Evolutionary conservation across 2,888 invertebrate species (phyloP).

Genomic region (Acanthacorydalis orientalis): DNA sequence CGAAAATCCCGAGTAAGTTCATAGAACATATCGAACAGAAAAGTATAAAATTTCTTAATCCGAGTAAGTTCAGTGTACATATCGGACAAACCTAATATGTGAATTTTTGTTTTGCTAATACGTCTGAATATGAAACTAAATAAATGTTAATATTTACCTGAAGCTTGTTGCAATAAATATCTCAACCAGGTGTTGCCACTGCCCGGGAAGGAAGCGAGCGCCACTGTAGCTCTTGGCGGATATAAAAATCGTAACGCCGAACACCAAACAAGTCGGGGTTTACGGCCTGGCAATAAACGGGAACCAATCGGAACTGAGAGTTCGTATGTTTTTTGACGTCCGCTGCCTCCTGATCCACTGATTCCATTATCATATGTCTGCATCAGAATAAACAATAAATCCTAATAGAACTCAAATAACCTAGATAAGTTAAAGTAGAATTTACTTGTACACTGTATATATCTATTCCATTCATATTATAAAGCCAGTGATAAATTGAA

Average conservation of each 20-base stretch:
- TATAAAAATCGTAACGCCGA: constrained; percentile 26
- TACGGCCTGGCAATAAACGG: constrained; percentile 11
- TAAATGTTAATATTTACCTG: constrained; percentile 30
- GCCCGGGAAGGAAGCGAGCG: constrained; percentile 66
- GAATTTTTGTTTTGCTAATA: too few relatives aligned
- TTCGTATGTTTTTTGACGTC: neutral
- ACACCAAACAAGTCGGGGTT: constrained; percentile 33
- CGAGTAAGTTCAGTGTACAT: too few relatives aligned
- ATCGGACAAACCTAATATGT: too few relatives aligned
- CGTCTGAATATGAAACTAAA: too few relatives aligned
- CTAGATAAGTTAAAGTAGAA: too few relatives aligned
- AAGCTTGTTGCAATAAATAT: constrained; percentile 60
- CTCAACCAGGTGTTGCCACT: constrained; percentile 74
- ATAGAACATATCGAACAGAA: too few relatives aligned
- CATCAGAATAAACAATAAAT: neutral
- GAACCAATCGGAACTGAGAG: constrained; percentile 3
- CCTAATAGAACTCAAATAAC: neutral
- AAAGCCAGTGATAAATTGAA: too few relatives aligned
- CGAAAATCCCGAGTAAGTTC: too few relatives aligned
- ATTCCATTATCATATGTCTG: constrained; percentile 2
- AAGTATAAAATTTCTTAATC: too few relatives aligned
- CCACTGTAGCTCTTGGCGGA: constrained; percentile 37
- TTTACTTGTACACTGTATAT: too few relatives aligned
- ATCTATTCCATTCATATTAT: too few relatives aligned
- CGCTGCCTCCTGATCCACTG: neutral